Evolutionary conservation across 2,888 invertebrate genomes (phyloP), one percentile per base, ranked within the genome.

Genomic region (Cyclophora albipunctata): DNA sequence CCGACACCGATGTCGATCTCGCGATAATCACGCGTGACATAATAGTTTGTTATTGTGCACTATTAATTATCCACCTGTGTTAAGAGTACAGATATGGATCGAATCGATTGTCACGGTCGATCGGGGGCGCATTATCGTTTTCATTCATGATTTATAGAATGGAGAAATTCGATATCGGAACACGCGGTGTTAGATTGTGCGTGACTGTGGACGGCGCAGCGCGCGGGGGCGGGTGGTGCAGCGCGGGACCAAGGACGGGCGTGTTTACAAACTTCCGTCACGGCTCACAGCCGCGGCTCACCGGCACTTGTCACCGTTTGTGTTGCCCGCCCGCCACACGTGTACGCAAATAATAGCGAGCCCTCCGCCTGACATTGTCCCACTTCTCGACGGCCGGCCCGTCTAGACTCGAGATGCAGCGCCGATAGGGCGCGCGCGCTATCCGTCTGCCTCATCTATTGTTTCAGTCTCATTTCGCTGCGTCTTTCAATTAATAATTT

Each of bases 181-280:
- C 66, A 65, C 53, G 66, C 55, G 54, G 53, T 50, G 58, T 63
- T 72, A 69, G 71, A 70, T 72, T 68, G 75, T 77, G 80, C 81
- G 82, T 77, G 82, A 77, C 75, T 70, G 34, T 4, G 63, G 64
- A 58, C 66, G 66, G 64, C 74, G 76, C 75, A 71, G 65, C 64
- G 60, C 64, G 59, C 63, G 62, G 20, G 20, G 20, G 20, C 65
- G 66, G 63, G 60, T 64, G 20, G 59, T 63, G 62, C 64, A 67
- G 68, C 64, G 69, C 75, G 73, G 84, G 84, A 81, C 76, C 85
- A 81, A 84, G 86, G 87, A 82, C 86, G 83, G 55, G 73, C 62
- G 62, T 87, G 87, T 87, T 87, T 87, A 86, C 86, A 84, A 84
- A 84, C 84, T 84, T 81, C 84, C 83, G 85, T 77, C 81, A 79